Percentiles rank a stretch among this genome's conserved stretches.
Evolutionary conservation across 2,888 invertebrate genomes (phyloP).

Genomic region (Amphipoea lucens): DNA sequence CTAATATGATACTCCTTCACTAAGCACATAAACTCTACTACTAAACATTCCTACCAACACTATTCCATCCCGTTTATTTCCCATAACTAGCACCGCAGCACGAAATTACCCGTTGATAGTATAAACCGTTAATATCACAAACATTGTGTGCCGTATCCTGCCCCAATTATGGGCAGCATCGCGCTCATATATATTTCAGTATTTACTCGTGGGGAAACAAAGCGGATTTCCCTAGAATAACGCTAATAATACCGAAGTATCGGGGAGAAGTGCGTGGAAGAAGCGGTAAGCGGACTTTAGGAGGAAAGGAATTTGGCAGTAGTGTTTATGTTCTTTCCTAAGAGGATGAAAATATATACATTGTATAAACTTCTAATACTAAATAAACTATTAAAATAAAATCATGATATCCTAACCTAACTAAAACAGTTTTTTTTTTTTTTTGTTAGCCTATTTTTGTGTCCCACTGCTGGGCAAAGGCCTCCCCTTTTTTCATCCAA

Average conservation of each 20-base stretch:
- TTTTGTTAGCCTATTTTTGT: too few relatives aligned
- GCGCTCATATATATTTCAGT: constrained; percentile 81
- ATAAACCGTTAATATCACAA: constrained; percentile 44
- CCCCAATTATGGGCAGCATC: constrained; percentile 70
- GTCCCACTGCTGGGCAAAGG: too few relatives aligned
- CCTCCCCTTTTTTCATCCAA: too few relatives aligned
- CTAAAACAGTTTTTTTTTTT: too few relatives aligned
- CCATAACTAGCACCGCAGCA: not conserved
- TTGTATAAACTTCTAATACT: too few relatives aligned
- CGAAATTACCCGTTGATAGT: constrained; percentile 19
- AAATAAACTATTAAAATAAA: not conserved
- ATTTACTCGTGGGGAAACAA: constrained; percentile 78
- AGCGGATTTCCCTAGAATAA: constrained; percentile 83
- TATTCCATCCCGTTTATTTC: not conserved
- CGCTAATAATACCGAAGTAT: constrained; percentile 80
- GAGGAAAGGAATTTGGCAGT: not conserved
- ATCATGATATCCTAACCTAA: not conserved
- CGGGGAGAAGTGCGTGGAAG: constrained; percentile 32
- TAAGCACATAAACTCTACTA: not conserved
- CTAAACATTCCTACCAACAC: not conserved
- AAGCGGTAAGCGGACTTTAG: constrained; percentile 31
- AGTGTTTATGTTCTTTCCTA: not conserved
- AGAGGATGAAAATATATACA: not conserved
- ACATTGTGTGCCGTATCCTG: constrained; percentile 37
- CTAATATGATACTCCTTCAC: not conserved